These are phyloP conservation scores for Lordiphosa collinella DNA, from an alignment of 1,140 invertebrate species.

Conservation along the genomic window DNA sequence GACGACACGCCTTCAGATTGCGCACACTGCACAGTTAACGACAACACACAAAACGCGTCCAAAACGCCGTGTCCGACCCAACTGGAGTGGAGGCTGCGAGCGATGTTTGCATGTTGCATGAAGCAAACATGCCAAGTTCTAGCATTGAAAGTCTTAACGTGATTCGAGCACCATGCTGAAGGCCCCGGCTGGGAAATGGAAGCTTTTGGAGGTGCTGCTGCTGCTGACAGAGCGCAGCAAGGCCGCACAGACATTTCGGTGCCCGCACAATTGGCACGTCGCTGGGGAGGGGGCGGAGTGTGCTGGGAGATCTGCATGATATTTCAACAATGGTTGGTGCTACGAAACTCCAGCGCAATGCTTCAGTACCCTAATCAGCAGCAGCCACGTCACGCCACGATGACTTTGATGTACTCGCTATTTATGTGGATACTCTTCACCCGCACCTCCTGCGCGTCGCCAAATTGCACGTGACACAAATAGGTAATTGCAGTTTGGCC, in stretches of 20 bases:
- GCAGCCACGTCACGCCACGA: conserved; percentile 13
- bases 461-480: conserved; percentile 25
- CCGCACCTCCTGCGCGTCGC: background rate
- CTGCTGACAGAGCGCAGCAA: conserved; percentile 2
- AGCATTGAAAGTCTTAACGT: conserved; percentile 17
- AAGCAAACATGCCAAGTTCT: conserved; percentile 16
- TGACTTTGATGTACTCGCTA: conserved; percentile 7
- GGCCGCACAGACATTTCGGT: conserved; percentile 3
- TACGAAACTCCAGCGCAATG: conserved; percentile 3
- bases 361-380: conserved; percentile 16
- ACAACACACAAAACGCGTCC: conserved; percentile 2
- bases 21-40: background rate
- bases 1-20: conserved; percentile 4
- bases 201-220: background rate
- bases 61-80: background rate
- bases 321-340: conserved; percentile 8
- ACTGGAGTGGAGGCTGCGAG: background rate
- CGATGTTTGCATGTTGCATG: conserved; percentile 10
- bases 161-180: conserved; percentile 10
- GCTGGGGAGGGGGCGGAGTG: background rate
- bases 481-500: conserved; percentile 22
- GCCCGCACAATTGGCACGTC: conserved; percentile 13
- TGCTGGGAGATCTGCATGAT: background rate
- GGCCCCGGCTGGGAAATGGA: background rate
- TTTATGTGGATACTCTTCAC: conserved; percentile 1